Conservation (phyloP, 2,888 invertebrate genomes). For the Amiota communis region DNA sequence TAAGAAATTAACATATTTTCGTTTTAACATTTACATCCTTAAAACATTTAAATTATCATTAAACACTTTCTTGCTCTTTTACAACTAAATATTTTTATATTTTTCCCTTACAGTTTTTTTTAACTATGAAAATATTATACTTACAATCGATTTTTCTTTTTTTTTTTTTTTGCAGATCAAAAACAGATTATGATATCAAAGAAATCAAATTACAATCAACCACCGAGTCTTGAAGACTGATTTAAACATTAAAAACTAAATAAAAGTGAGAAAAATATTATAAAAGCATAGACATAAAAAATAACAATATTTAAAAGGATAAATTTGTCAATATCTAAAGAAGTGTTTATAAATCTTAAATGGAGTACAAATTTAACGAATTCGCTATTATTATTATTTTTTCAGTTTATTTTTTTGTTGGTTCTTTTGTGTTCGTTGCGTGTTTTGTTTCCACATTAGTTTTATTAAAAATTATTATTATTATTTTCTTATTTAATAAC, state of each 20-base stretch:
- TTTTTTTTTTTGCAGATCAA: slow-evolving; percentile 35
- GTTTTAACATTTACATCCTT: too few relatives aligned
- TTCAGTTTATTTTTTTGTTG: slow-evolving; percentile 41
- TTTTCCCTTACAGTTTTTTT: not conserved
- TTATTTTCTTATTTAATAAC: not conserved
- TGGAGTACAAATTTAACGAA: slow-evolving; percentile 53
- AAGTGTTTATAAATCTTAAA: slow-evolving; percentile 42
- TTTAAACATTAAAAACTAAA: slow-evolving; percentile 17
- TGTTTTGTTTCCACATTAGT: slow-evolving; percentile 21
- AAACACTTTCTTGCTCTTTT: too few relatives aligned
- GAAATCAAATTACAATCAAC: slow-evolving; percentile 8
- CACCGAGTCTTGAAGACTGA: slow-evolving; percentile 43
- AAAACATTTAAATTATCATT: too few relatives aligned
- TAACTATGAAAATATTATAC: not conserved
- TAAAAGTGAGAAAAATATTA: slow-evolving; percentile 5
- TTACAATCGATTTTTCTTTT: slow-evolving; percentile 2
- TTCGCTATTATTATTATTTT: slow-evolving; percentile 49
- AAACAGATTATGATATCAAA: not conserved
- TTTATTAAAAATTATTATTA: slow-evolving; percentile 11
- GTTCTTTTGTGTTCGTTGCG: slow-evolving; percentile 31
- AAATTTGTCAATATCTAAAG: not conserved
- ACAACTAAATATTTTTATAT: too few relatives aligned
- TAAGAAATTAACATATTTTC: too few relatives aligned
- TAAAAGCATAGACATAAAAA: slow-evolving; percentile 13
- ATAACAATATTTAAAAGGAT: not conserved